Percentiles rank a stretch among this genome's conserved stretches.
Conservation (phyloP, 2,888 invertebrate species). For the Parnassius orleans region DNA sequence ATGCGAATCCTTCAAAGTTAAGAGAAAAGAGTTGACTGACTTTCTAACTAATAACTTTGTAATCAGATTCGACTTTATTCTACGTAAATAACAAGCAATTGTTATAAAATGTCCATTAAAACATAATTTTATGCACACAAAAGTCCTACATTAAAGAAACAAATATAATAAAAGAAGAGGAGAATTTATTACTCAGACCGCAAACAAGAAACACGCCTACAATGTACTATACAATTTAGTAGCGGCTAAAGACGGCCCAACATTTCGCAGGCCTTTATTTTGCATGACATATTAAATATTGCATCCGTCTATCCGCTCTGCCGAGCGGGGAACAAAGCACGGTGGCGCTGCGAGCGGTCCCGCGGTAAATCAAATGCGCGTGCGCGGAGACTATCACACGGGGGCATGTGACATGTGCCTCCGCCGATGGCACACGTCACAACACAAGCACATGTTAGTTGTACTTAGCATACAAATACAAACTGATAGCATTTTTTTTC, state of each 20-base stretch:
- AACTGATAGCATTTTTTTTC: too few relatives aligned
- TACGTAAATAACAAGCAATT: too few relatives aligned
- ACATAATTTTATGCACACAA: too few relatives aligned
- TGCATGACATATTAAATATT: conserved; percentile 40
- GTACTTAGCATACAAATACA: too few relatives aligned
- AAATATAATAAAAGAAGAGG: not conserved
- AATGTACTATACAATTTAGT: not conserved
- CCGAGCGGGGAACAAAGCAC: conserved; percentile 38
- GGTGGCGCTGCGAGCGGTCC: conserved; percentile 32
- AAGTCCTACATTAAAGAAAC: not conserved
- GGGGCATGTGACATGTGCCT: conserved; percentile 28
- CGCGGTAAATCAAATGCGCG: conserved; percentile 48
- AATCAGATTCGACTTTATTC: too few relatives aligned
- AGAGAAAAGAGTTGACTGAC: too few relatives aligned
- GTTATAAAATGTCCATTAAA: too few relatives aligned
- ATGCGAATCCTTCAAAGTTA: too few relatives aligned
- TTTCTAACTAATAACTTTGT: too few relatives aligned
- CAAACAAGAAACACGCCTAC: conserved; percentile 17
- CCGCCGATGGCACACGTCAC: conserved; percentile 29
- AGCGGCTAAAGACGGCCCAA: conserved; percentile 5
- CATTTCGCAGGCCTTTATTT: conserved; percentile 35
- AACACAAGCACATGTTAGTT: conserved; percentile 18
- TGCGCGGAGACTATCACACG: conserved; percentile 43
- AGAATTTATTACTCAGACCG: conserved; percentile 15
- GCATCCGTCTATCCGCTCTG: conserved; percentile 29